These are phyloP conservation scores for Carabus problematicus DNA, from an alignment of 2,888 invertebrate genomes.

Conservation along the genomic window DNA sequence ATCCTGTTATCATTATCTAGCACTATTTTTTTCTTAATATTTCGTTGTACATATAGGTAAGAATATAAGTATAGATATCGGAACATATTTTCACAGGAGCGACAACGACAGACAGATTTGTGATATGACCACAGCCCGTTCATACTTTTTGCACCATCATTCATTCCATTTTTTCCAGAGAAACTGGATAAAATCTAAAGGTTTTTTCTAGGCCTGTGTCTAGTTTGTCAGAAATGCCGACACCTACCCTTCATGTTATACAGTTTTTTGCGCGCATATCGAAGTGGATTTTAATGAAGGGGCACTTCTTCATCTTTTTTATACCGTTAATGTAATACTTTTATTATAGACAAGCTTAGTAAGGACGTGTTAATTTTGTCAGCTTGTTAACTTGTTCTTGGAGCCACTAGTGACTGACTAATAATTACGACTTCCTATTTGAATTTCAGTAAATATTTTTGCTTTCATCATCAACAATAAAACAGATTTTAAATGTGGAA, in stretches of 20 bases:
- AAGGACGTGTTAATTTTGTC: constrained; percentile 37
- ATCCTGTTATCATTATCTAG: too few species aligned
- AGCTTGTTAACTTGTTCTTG: constrained; percentile 27
- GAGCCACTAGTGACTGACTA: too few species aligned
- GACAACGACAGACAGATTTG: too few species aligned
- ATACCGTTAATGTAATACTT: constrained; percentile 33
- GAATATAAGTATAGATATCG: too few species aligned
- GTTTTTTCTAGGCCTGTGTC: constrained; percentile 3
- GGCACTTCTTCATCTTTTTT: constrained; percentile 5
- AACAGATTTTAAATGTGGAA: too few species aligned
- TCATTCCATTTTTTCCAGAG: constrained; percentile 18
- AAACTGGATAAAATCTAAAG: constrained; percentile 22
- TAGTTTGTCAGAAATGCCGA: constrained; percentile 22
- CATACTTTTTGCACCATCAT: constrained; percentile 25
- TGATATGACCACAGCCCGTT: background rate
- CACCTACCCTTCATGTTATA: constrained; percentile 23
- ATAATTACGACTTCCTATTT: too few species aligned
- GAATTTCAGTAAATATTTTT: too few species aligned
- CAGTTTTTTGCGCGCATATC: constrained; percentile 19
- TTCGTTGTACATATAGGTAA: too few species aligned
- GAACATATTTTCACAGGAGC: too few species aligned
- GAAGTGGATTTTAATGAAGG: constrained; percentile 22
- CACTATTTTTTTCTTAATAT: too few species aligned
- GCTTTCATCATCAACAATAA: too few species aligned
- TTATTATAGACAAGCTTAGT: constrained; percentile 31